Evolutionary conservation across 2,888 invertebrate species (phyloP), one percentile per base, ranked within the genome.

Genomic region (Pardosa pseudoannulata): DNA sequence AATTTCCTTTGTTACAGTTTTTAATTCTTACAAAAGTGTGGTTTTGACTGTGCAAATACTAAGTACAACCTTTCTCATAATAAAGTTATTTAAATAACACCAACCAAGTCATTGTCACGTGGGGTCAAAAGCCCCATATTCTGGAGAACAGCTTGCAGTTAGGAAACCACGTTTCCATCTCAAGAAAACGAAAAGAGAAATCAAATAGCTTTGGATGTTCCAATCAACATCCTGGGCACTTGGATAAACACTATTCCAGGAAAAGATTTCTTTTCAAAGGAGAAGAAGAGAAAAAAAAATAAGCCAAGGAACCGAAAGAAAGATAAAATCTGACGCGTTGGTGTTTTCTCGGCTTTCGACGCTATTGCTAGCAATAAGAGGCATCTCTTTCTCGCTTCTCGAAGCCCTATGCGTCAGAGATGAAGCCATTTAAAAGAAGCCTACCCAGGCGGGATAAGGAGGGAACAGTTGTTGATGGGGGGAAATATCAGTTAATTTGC

Each of bases 381-480:
- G 56, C 56, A 56, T 23, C 56, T 2, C 23, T 23, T 23, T 56
- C 56, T 23, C 16, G 23, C 19, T 56, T 56, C 11, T 56, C 56
- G 56, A 56, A 56, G 56, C 56, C 56, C 56, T 56, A 56, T 56
- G 56, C 56, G 56, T 19, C 56, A 56, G 56, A 56, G 56, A 56
- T 23, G 56, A 56, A 56, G 56, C 56, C 56, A 56, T 56, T 56
- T 56, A 56, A 56, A 56, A 56, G 56, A 56, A 56, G 56, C 56
- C 56, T 56, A 56, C 23, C 23, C 19, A 2, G 56, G 23, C 23
- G 56, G 56, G 56, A 56, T 56, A 56, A n/a, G 23, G 23, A 56
- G 56, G 11, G 56, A 23, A 56, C 3, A 56, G 56, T 56, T 23
- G 23, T 23, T 23, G 56, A 23, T 56, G 56, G 19, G 56, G 19